Conservation (phyloP, 2,797 vertebrate species). For the Enteromius radiatus region DNA sequence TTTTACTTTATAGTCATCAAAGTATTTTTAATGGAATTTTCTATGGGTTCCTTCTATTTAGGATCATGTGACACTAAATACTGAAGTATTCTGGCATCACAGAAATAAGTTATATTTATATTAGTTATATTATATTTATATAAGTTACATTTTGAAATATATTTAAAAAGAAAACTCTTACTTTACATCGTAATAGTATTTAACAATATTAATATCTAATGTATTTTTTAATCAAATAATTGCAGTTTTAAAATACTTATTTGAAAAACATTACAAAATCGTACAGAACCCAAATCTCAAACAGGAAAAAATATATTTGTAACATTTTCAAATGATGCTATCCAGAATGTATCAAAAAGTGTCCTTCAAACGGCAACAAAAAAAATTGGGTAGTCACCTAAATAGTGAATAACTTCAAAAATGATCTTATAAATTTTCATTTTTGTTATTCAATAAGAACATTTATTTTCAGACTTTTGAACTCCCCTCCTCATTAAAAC, state of each 20-base stretch:
- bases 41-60: not conserved
- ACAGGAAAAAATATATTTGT: not conserved
- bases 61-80: not conserved
- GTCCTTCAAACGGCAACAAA: not conserved
- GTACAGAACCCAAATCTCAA: not conserved
- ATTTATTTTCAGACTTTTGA: not conserved
- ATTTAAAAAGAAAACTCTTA: not conserved
- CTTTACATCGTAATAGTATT: not conserved
- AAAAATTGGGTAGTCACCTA: not conserved
- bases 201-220: not conserved
- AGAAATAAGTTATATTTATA: not conserved
- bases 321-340: not conserved
- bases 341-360: not conserved
- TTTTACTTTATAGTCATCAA: not conserved
- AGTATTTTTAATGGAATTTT: not conserved
- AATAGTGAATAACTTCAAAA: not conserved
- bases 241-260: not conserved
- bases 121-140: too few relatives aligned
- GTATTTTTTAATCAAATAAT: not conserved
- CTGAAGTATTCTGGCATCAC: not conserved
- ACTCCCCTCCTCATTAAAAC: not conserved
- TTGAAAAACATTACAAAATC: not conserved
- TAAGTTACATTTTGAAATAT: not conserved
- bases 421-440: not conserved
- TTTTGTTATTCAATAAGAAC: not conserved